These are phyloP conservation scores for Acipenser oxyrinchus DNA, from an alignment of 2,797 vertebrate genomes.

Conservation along the genomic window DNA sequence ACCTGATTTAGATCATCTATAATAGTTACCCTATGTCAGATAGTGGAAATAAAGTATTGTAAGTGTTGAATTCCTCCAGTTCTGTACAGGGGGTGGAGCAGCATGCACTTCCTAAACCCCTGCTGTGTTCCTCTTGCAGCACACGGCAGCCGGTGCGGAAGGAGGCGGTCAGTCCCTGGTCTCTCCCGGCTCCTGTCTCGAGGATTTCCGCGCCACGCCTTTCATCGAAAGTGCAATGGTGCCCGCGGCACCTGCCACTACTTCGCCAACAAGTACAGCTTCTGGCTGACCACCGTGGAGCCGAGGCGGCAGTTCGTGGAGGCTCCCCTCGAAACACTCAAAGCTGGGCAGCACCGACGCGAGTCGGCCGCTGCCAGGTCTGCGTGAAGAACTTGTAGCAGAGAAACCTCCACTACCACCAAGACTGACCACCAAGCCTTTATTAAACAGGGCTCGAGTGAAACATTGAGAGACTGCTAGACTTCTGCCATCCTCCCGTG, in stretches of 20 bases:
- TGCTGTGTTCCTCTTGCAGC: slow-evolving; percentile 50
- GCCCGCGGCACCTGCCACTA: slow-evolving; percentile 85
- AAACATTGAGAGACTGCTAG: slow-evolving; percentile 10
- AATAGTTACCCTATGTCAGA: no score
- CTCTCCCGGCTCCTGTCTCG: slow-evolving; percentile 88
- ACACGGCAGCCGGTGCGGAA: slow-evolving; percentile 81
- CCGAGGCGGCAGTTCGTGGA: slow-evolving; percentile 62
- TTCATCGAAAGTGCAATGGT: slow-evolving; percentile 94
- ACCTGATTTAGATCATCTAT: no score
- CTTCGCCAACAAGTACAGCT: slow-evolving; percentile 94
- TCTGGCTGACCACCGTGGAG: slow-evolving; percentile 87
- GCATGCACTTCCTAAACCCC: background rate
- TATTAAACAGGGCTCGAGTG: background rate
- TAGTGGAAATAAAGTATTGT: no score
- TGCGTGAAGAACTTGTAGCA: slow-evolving; percentile 91
- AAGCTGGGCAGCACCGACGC: slow-evolving; percentile 75
- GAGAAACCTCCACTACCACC: background rate
- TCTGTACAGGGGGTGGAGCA: background rate
- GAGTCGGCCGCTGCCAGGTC: slow-evolving; percentile 89
- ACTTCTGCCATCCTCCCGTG: background rate
- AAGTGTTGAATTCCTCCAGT: background rate
- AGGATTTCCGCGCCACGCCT: slow-evolving; percentile 89
- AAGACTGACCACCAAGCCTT: no score
- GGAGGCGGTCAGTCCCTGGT: slow-evolving; percentile 89
- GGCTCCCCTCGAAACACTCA: slow-evolving; percentile 70